Evolutionary conservation across 2,113 vertebrate species (phyloP), one percentile per base, ranked within the genome.

Genomic region (Meles meles): DNA sequence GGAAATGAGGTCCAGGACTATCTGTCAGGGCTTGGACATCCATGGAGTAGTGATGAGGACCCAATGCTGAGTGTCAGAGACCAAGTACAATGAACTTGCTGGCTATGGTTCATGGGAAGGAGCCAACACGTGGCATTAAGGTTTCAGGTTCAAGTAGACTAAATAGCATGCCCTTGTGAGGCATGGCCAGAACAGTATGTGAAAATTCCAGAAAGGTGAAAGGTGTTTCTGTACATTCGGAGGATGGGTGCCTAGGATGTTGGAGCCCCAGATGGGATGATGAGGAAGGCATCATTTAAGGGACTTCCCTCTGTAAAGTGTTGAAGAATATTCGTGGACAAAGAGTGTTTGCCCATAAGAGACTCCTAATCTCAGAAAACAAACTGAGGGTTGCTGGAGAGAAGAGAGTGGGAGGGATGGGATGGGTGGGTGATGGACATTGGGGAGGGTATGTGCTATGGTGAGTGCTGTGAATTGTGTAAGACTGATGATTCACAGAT

Each of bases 101-200:
- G 0, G 0, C 7, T 7, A 0, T n/a, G 7, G 8, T 3, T 14
- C 0, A 4, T 18, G 55, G 9, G 23, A 12, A 47, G 25, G 59
- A 47, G 18, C 17, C 42, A 65, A 69, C 12, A 3, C 0, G 1
- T 1, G 0, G n/a, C 14, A 11, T 6, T 25, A 8, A 10, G 34
- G 34, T 37, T 67, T 39, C 12, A 25, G 49, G 79, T 42, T 27
- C 44, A 55, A 61, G 17, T 7, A 17, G 17, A 2, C 3, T 10
- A 17, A 52, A 20, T 21, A 76, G 31, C 21, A 44, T 11, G 13
- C 49, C 55, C 52, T 57, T 3, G 37, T 6, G 18, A 86, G 12
- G 10, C 6, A 27, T 82, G 42, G 17, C 21, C 17, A 63, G n/a
- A 42, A 63, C 0, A 3, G 20, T 9, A 5, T 88, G 7, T 12